These are phyloP conservation scores for Gallinago nigripennis DNA, from an alignment of 2,797 vertebrate genomes.

Conservation along the genomic window DNA sequence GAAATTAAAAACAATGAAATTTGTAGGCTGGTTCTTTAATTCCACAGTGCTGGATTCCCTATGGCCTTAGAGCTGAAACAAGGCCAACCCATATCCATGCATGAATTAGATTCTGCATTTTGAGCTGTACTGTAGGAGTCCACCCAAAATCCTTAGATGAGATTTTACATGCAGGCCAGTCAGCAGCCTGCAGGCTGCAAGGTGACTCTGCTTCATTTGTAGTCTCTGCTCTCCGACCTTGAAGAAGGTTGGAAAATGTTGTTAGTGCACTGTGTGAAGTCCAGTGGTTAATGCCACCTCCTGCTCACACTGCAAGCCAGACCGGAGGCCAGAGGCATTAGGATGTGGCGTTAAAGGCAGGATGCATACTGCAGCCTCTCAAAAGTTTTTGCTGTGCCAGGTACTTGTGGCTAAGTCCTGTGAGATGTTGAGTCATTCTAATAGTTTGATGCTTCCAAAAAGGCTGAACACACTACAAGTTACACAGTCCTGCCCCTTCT, in stretches of 20 bases:
- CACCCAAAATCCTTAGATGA: not conserved
- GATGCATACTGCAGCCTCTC: not conserved
- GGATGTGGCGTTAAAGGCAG: not conserved
- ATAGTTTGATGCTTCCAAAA: not conserved
- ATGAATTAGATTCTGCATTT: not conserved
- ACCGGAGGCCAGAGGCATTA: not conserved
- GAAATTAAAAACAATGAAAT: not conserved
- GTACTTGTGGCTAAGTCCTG: not conserved
- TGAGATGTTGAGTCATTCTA: not conserved
- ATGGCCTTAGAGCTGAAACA: not conserved
- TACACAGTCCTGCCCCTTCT: not conserved
- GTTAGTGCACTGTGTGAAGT: not conserved
- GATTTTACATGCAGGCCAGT: not conserved
- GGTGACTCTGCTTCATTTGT: not conserved
- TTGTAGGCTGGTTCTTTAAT: not conserved
- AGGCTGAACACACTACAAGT: not conserved
- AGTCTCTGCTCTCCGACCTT: not conserved
- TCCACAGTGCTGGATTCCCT: not conserved
- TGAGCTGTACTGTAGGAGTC: not conserved
- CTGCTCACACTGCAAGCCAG: not conserved
- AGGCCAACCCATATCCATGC: not conserved
- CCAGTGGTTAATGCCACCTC: not conserved
- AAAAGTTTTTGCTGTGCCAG: not conserved
- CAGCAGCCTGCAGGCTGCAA: not conserved
- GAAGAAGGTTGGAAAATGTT: not conserved